Evolutionary conservation across 2,797 vertebrate species (phyloP), one percentile per base, ranked within the genome.

Genomic region (Apogon talboti): DNA sequence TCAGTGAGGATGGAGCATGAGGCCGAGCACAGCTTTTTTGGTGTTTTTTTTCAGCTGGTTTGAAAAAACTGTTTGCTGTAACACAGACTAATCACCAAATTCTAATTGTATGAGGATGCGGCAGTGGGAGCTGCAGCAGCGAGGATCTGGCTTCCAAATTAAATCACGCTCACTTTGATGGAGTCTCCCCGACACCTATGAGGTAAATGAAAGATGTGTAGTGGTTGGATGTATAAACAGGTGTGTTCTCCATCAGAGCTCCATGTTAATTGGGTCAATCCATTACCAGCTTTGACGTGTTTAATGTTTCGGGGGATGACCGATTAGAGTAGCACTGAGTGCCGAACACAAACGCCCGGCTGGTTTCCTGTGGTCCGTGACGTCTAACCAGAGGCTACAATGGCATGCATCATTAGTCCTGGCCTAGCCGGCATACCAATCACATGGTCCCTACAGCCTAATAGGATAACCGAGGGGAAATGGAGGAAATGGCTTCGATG

Each of bases 311-410:
- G 28, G 66, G 49, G 74, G 71, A 86, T 85, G 85, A 88, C 55
- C 73, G 78, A 89, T 90, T 86, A 84, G 57, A 38, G 56, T 49
- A 7, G 44, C 19, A 18, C 9, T 15, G 53, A 49, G 56, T 8
- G 15, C 8, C 13, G 28, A 57, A 76, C 75, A 68, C 59, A 24
- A 64, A 58, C 24, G 11, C 65, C 73, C 19, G 71, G 69, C 79
- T 67, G 74, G 40, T 71, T 78, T 71, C 81, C 73, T 64, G 60
- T 76, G 73, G 73, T 76, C 79, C 61, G 15, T 79, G 80, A 80
- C 79, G 68, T 83, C 81, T 80, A 83, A 88, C 89, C 88, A 84
- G 86, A 53, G 85, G 88, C 87, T 74, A 82, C 79, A 74, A 56
- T 70, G 56, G 71, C 70, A 74, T 69, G 84, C 74, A 69, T 81